Evolutionary conservation across 2,888 invertebrate genomes (phyloP).

Genomic region (Phortica okadai): DNA sequence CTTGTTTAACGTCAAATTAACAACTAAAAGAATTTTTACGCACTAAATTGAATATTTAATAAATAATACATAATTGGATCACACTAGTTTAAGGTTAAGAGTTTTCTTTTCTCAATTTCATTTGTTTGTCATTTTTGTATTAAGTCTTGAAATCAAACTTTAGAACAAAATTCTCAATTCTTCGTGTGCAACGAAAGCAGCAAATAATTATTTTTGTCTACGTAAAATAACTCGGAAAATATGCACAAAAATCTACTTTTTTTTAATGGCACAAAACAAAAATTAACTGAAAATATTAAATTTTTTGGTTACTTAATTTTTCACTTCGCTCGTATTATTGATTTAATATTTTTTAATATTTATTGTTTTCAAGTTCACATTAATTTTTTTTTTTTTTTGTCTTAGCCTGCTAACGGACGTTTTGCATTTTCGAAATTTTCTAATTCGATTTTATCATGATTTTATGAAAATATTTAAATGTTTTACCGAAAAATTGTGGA

Average conservation of each 20-base stretch:
- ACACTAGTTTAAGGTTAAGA: constrained; percentile 32
- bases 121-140: neutral
- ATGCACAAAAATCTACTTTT: too few species aligned
- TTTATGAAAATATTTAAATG: constrained; percentile 20
- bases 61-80: constrained; percentile 37
- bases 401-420: constrained; percentile 35
- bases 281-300: neutral
- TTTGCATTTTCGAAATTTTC: constrained; percentile 43
- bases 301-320: neutral
- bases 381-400: neutral
- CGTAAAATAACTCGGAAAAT: too few species aligned
- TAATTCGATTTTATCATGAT: constrained; percentile 44
- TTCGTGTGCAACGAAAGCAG: neutral
- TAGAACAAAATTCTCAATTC: too few species aligned
- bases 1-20: neutral
- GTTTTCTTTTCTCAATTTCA: constrained; percentile 13
- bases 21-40: neutral
- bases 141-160: neutral
- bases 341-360: neutral
- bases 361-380: neutral
- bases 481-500: constrained; percentile 17
- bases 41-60: constrained; percentile 23
- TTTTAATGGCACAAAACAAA: neutral
- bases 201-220: neutral
- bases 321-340: neutral